Evolutionary conservation across 2,888 invertebrate species (phyloP).

Genomic region (Tridacna gigas): DNA sequence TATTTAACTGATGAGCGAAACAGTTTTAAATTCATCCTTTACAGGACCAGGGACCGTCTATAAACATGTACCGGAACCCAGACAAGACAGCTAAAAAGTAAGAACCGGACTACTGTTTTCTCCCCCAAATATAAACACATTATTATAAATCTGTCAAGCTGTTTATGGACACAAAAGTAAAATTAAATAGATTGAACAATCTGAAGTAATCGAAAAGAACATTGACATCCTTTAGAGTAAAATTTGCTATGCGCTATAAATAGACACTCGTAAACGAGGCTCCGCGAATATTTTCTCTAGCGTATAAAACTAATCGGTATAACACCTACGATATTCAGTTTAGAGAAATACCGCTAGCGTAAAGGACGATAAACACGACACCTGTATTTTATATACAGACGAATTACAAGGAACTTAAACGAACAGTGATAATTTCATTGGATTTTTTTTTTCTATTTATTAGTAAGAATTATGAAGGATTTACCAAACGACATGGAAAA

Average conservation of each 20-base stretch:
- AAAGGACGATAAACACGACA: neutral
- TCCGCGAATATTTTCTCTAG: neutral
- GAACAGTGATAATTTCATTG: constrained; percentile 29
- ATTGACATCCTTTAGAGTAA: constrained; percentile 14
- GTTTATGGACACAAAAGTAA: too few relatives aligned
- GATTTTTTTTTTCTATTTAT: neutral
- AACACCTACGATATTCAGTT: neutral
- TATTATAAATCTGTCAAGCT: too few relatives aligned
- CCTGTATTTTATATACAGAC: constrained; percentile 31
- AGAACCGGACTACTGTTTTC: too few relatives aligned
- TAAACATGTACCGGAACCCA: too few relatives aligned
- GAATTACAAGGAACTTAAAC: neutral
- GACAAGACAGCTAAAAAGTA: too few relatives aligned
- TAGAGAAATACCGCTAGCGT: neutral
- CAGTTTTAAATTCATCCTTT: constrained; percentile 11
- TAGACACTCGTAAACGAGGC: constrained; percentile 18
- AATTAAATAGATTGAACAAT: too few relatives aligned
- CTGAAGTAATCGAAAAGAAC: constrained; percentile 1
- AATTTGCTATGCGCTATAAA: constrained; percentile 5
- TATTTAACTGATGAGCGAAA: neutral
- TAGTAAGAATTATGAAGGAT: constrained; percentile 49
- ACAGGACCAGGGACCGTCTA: too few relatives aligned
- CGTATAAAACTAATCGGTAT: constrained; percentile 8
- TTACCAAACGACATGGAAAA: constrained; percentile 35
- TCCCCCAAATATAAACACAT: too few relatives aligned